Base-by-base conservation (phyloP, 2,797 vertebrate genomes). In the Lepidocolaptes lacrymiger region DNA sequence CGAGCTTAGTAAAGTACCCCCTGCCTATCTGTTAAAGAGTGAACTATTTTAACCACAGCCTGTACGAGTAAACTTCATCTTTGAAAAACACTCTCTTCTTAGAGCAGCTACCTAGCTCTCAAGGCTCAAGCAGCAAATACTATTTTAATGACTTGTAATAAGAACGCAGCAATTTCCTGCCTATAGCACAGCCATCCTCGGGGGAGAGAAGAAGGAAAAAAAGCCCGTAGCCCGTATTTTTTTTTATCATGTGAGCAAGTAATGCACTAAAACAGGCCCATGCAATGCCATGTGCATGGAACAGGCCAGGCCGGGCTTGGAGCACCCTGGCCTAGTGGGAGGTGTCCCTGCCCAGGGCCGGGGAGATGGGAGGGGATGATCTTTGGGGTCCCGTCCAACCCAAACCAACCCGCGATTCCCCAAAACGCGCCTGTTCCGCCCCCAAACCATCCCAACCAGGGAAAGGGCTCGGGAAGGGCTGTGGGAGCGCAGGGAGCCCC, bases 41-140 rank as follows among this genome's bases (percentile, higher is more conserved):
- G 4, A 55, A 37, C 12, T 14, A 14, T 9, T 71, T 32, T 4
- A 73, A 7, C 41, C 13, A 10, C 0, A 4, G 23, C 27, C 62
- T 34, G 24, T 7, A 24, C 0, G 0, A 2, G 13, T 22, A 76
- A 39, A 8, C 15, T 5, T 8, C 0, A 28, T 16, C 3, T 22
- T 19, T 3, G 36, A 44, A 85, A 76, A 51, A 6, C 22, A 24
- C 10, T 9, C 17, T 56, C n/a, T 26, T 69, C 55, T 67, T 61
- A 23, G 12, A 48, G 23, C 14, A 59, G 5, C 2, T 2, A 22
- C 46, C 10, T 37, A 27, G 11, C 41, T 55, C 48, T 52, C 28
- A 39, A 22, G 9, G 46, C 27, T 81, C 67, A 1, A 34, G 19
- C 0, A 10, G 8, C 43, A 39, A 26, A 23, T 9, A 1, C 7